A percentile compares a stretch with the other conserved stretches of the same genome.
Evolutionary conservation across 2,888 invertebrate genomes (phyloP).

Genomic region (Phyllotreta striolata): DNA sequence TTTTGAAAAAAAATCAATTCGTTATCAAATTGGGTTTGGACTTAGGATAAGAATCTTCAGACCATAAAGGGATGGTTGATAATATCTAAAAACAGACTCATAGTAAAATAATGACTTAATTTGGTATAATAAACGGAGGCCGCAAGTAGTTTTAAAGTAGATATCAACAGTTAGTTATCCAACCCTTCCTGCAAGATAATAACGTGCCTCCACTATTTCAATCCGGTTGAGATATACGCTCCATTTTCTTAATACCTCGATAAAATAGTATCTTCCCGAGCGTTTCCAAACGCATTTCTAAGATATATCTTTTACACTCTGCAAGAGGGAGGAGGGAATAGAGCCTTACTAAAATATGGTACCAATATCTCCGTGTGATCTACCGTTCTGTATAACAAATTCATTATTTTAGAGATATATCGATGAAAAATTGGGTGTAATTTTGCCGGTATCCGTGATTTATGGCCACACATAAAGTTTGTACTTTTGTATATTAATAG

Average conservation of each 20-base stretch:
- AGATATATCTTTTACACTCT: conserved; percentile 29
- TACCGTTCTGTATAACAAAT: conserved; percentile 33
- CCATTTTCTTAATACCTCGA: conserved; percentile 32
- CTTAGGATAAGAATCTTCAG: too few relatives aligned
- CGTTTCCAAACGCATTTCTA: conserved; percentile 27
- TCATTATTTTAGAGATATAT: conserved; percentile 34
- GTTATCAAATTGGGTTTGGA: too few relatives aligned
- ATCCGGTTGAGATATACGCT: conserved; percentile 25
- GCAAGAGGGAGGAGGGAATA: neutral
- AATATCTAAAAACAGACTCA: too few relatives aligned
- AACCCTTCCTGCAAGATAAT: conserved; percentile 22
- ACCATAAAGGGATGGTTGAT: too few relatives aligned
- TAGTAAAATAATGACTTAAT: too few relatives aligned
- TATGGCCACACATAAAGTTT: conserved; percentile 40
- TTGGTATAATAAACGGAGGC: too few relatives aligned
- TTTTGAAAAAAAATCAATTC: too few relatives aligned
- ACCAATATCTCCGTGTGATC: conserved; percentile 30
- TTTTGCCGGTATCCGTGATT: conserved; percentile 34
- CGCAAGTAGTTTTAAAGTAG: conserved; percentile 12
- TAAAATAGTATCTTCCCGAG: conserved; percentile 30
- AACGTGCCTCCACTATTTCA: conserved; percentile 31
- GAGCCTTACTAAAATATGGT: conserved; percentile 27
- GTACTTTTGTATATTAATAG: conserved; percentile 42
- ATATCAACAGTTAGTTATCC: conserved; percentile 32
- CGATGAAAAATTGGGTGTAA: conserved; percentile 37